These are phyloP conservation scores for Cheiracanthium punctorium DNA, from an alignment of 2,888 invertebrate species.

Conservation along the genomic window DNA sequence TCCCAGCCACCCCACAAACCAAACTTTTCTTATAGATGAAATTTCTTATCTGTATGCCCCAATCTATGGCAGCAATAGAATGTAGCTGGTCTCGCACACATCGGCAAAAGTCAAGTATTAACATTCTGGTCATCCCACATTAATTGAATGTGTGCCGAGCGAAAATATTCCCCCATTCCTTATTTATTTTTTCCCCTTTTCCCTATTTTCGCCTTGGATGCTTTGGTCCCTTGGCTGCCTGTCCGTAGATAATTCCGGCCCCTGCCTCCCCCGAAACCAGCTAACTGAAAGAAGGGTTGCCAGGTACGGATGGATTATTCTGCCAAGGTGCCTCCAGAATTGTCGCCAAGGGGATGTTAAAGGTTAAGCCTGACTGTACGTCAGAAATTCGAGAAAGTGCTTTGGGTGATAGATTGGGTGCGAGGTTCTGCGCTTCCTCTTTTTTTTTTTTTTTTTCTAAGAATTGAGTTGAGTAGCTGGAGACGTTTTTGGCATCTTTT, in stretches of 20 bases:
- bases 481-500: too few relatives aligned
- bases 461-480: too few relatives aligned
- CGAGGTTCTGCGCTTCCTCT: not conserved
- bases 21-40: too few relatives aligned
- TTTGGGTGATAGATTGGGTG: not conserved
- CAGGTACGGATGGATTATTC: not conserved
- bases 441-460: too few relatives aligned
- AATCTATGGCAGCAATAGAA: too few relatives aligned
- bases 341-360: conserved; percentile 1
- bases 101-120: not conserved
- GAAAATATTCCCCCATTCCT: not conserved
- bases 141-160: not conserved
- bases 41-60: too few relatives aligned
- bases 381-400: not conserved
- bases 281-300: conserved; percentile 36
- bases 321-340: not conserved
- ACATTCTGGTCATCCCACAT: not conserved
- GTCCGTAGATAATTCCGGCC: conserved; percentile 16
- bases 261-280: conserved; percentile 2
- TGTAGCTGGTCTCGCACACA: too few relatives aligned
- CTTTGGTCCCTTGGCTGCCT: not conserved
- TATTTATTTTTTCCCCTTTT: too few relatives aligned
- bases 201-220: not conserved
- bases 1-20: too few relatives aligned
- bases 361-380: not conserved